Evolutionary conservation across 2,113 vertebrate genomes (phyloP), one percentile per base, ranked within the genome.

Genomic region (Nothocercus nigrocapillus): DNA sequence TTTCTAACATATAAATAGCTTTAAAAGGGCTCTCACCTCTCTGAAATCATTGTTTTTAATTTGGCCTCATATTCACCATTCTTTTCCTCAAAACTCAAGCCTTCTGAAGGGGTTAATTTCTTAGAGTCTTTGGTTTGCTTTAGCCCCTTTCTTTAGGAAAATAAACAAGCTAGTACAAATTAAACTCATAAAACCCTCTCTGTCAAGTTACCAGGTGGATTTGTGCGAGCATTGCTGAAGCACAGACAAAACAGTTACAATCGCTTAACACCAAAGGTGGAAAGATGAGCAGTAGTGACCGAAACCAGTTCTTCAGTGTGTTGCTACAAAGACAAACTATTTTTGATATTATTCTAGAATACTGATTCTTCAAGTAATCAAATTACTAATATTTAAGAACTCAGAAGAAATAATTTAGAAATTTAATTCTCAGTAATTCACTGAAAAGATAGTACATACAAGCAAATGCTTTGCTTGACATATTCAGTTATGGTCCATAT

Each of bases 111-210:
- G 30, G 25, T 64, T 76, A 34, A 62, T 91, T 75, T 91, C 22
- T 15, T n/a, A 1, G 1, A 76, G 40, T 56, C 21, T 79, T 70
- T 79, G 47, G 45, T 32, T 79, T 81, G 5, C 22, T 86, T 92
- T 53, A 51, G 32, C 22, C 15, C 61, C 2, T 58, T 92, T 72
- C 34, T 88, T 91, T 74, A 85, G 66, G 92, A 51, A 90, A 80
- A 81, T 20, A 74, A 88, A 66, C 56, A 51, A 92, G 68, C 7
- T 64, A 58, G 2, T 25, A 42, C 25, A 89, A 89, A 84, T 24
- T 34, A 58, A 5, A 3, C 2, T 59, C 24, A 54, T 53, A 89
- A 68, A 75, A 75, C 17, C 64, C 38, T 5, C 81, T 76, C 10
- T 7, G 8, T 67, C 27, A 63, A 78, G 38, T 9, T 74, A 22